Percentiles rank a stretch among this genome's conserved stretches.
phyloP scores from a whole-genome alignment of 2,113 vertebrate genomes.

The Hydrochoerus hydrochaeris region DNA sequence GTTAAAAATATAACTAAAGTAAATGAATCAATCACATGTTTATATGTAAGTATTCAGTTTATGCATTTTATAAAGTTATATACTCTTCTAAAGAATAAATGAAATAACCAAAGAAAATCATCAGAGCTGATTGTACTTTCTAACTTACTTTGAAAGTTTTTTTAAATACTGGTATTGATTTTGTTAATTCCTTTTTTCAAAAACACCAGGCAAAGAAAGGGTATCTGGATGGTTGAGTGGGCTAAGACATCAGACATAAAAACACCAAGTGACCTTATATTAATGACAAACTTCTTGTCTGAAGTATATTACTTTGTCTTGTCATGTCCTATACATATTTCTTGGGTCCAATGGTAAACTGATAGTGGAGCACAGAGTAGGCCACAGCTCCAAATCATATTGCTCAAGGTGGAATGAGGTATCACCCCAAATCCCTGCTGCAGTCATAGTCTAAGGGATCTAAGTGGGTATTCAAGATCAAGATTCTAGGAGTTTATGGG shows the following conservation, averaged over 20 bases:
- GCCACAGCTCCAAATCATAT: background rate
- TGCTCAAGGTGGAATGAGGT: background rate
- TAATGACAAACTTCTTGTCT: background rate
- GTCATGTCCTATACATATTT: background rate
- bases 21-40: background rate
- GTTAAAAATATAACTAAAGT: conserved; percentile 3
- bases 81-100: background rate
- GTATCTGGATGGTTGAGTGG: background rate
- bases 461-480: background rate
- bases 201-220: background rate
- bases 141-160: conserved; percentile 43
- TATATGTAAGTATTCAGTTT: background rate
- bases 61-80: background rate
- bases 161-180: background rate
- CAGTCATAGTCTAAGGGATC: background rate
- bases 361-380: background rate
- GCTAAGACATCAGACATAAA: background rate
- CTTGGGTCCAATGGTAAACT: background rate
- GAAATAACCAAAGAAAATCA: conserved; percentile 16
- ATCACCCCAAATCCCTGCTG: background rate
- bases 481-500: background rate
- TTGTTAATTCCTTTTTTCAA: background rate
- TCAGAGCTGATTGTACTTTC: background rate
- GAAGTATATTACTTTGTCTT: conserved; percentile 13
- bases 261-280: background rate